A percentile compares a stretch with the other conserved stretches of the same genome.
These are phyloP conservation scores for Delphinus delphis DNA, from an alignment of 2,113 vertebrate genomes.

Conservation along the genomic window DNA sequence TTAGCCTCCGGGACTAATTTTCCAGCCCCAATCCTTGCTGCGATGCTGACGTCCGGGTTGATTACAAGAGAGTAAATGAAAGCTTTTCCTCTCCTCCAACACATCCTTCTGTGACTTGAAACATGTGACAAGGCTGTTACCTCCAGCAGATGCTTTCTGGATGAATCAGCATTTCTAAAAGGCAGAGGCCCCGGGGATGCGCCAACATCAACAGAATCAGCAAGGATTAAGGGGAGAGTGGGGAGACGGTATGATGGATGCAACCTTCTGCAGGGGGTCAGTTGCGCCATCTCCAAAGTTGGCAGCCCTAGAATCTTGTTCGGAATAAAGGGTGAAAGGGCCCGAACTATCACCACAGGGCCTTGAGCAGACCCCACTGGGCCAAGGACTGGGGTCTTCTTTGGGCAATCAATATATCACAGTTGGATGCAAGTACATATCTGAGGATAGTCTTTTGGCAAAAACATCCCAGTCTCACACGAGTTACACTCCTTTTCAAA, in stretches of 20 bases:
- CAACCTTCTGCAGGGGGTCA: not conserved
- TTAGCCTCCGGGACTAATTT: not conserved
- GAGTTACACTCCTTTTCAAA: conserved; percentile 14
- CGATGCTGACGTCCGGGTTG: conserved; percentile 10
- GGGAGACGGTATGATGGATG: not conserved
- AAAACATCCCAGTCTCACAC: not conserved
- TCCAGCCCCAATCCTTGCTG: not conserved
- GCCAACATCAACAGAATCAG: not conserved
- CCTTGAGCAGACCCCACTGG: not conserved
- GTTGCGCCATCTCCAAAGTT: not conserved
- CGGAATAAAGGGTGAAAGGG: not conserved
- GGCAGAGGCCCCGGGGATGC: not conserved
- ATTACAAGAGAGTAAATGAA: conserved; percentile 57
- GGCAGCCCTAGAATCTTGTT: not conserved
- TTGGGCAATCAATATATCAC: not conserved
- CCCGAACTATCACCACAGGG: not conserved
- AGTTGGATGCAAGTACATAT: not conserved
- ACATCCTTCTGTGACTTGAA: conserved; percentile 54
- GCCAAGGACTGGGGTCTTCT: not conserved
- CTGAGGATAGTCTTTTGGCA: not conserved
- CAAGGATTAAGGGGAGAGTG: not conserved
- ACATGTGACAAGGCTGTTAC: conserved; percentile 32
- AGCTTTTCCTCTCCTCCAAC: conserved; percentile 29
- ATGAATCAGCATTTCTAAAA: conserved; percentile 60
- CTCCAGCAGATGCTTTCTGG: conserved; percentile 45